Conservation (phyloP, 2,113 vertebrate species). For the Actenoides hombroni region DNA sequence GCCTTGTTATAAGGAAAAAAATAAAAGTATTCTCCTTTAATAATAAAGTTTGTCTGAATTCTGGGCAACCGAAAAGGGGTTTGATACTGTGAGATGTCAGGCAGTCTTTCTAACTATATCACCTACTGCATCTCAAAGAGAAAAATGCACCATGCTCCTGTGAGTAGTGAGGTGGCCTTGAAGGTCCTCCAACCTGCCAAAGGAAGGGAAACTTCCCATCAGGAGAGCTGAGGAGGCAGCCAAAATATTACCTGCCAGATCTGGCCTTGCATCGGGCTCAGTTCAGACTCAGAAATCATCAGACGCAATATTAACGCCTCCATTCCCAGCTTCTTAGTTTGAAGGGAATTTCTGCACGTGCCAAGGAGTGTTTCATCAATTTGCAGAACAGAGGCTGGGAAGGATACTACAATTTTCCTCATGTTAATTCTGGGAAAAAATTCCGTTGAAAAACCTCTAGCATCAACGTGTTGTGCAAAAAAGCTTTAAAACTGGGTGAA, state of each 20-base stretch:
- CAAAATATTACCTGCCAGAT: neutral
- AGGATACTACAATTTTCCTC: neutral
- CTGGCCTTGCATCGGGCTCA: neutral
- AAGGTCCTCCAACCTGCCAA: neutral
- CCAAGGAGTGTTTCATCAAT: neutral
- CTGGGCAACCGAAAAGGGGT: neutral
- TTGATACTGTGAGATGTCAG: neutral
- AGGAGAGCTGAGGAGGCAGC: neutral
- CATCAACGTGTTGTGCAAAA: neutral
- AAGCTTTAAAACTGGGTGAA: neutral
- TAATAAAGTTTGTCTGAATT: neutral
- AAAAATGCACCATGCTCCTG: neutral
- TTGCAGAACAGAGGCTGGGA: neutral
- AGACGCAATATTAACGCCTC: neutral
- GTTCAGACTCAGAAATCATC: neutral
- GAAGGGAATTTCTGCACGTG: neutral
- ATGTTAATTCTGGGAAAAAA: neutral
- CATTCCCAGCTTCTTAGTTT: neutral
- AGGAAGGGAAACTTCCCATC: neutral
- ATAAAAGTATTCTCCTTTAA: neutral
- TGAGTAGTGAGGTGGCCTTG: neutral
- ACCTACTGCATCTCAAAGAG: neutral
- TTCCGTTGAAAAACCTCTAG: neutral
- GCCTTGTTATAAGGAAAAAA: neutral
- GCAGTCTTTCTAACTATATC: neutral